Evolutionary conservation across 2,888 invertebrate species (phyloP).

Genomic region (Helleia helle): DNA sequence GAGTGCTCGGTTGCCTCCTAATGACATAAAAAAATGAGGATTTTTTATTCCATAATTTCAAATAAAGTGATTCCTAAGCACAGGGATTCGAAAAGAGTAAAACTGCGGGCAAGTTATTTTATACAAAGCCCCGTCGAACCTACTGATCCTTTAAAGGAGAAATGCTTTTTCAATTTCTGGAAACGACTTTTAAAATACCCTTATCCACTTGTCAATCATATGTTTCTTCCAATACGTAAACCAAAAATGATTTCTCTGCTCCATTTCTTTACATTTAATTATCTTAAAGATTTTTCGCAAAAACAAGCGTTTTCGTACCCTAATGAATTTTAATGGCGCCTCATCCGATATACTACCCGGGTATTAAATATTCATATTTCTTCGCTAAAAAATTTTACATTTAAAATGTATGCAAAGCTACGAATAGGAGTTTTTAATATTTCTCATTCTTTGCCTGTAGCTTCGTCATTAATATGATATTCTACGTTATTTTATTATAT

Average conservation of each 20-base stretch:
- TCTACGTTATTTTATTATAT: too few species aligned
- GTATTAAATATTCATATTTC: constrained; percentile 4
- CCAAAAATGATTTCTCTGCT: background rate
- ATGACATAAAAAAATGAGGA: too few species aligned
- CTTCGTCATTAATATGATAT: too few species aligned
- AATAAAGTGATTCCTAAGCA: too few species aligned
- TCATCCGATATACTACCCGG: constrained; percentile 1
- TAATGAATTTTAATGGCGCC: constrained; percentile 3
- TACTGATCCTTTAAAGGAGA: background rate
- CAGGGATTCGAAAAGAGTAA: too few species aligned
- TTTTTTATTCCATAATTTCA: too few species aligned
- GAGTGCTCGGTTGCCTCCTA: too few species aligned
- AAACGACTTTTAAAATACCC: constrained; percentile 6
- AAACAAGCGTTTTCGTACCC: constrained; percentile 1
- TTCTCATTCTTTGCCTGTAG: background rate
- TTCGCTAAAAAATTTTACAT: constrained; percentile 1
- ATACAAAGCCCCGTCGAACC: background rate
- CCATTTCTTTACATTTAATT: background rate
- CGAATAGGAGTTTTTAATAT: constrained; percentile 1
- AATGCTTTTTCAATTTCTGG: constrained; percentile 4
- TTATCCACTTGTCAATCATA: background rate
- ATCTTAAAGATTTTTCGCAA: background rate
- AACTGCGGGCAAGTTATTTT: too few species aligned
- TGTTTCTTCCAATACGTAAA: background rate
- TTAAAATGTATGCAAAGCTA: constrained; percentile 2